These are phyloP conservation scores for Catonia carolina DNA, from an alignment of 2,888 invertebrate genomes.

Conservation along the genomic window DNA sequence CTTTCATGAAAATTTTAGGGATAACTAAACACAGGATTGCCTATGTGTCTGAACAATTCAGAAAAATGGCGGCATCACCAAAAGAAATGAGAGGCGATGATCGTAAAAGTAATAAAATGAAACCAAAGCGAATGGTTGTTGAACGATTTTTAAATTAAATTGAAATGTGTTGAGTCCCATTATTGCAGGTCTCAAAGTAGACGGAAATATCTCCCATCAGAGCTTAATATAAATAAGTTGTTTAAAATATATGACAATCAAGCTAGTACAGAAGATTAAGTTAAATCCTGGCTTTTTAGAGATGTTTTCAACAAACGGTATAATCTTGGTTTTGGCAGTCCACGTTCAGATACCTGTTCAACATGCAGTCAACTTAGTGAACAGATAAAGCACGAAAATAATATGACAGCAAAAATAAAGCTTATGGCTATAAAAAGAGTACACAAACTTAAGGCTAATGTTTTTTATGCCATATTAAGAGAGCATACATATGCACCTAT, in stretches of 20 bases:
- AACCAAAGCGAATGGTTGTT: too few relatives aligned
- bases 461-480: background rate
- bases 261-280: background rate
- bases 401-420: background rate
- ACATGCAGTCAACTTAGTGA: background rate
- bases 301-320: background rate
- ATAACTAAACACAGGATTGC: too few relatives aligned
- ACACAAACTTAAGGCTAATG: background rate
- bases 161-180: background rate
- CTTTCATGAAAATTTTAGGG: background rate
- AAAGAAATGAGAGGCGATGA: background rate
- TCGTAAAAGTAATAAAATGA: background rate
- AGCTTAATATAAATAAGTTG: background rate
- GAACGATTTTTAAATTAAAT: too few relatives aligned
- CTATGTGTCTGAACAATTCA: too few relatives aligned
- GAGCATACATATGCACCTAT: too few relatives aligned
- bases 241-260: background rate
- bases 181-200: background rate
- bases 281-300: background rate
- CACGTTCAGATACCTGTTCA: conserved; percentile 1
- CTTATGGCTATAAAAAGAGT: background rate
- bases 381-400: background rate
- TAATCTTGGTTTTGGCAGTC: background rate
- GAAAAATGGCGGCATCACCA: too few relatives aligned
- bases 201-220: background rate